Evolutionary conservation across 1,140 invertebrate genomes (phyloP).

Genomic region (Pissodes strobi): DNA sequence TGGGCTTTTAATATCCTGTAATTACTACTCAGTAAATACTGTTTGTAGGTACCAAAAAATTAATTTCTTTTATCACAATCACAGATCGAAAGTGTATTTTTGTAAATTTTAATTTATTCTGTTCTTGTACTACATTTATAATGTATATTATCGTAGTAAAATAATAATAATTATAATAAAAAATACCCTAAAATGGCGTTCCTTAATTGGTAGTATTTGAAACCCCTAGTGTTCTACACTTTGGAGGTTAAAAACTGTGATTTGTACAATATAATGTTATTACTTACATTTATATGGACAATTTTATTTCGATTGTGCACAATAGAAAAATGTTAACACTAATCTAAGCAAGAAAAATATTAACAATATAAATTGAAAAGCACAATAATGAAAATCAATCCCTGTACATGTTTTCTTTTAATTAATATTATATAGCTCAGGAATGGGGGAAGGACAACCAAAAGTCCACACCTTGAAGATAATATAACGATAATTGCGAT

Average conservation of each 20-base stretch:
- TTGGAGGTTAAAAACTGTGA: neutral
- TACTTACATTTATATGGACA: neutral
- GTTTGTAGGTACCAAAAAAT: conserved; percentile 41
- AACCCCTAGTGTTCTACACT: neutral
- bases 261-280: conserved; percentile 20
- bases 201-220: conserved; percentile 11
- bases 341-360: too few relatives aligned
- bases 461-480: too few relatives aligned
- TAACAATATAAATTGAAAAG: too few relatives aligned
- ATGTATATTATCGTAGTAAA: neutral
- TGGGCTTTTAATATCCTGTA: conserved; percentile 11
- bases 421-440: too few relatives aligned
- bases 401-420: too few relatives aligned
- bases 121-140: conserved; percentile 17
- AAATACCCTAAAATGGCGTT: conserved; percentile 31
- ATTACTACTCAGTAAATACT: conserved; percentile 33
- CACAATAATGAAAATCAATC: too few relatives aligned
- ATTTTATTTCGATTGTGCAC: too few relatives aligned
- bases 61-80: conserved; percentile 36
- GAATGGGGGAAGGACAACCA: too few relatives aligned
- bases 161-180: too few relatives aligned
- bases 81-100: conserved; percentile 33
- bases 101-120: neutral
- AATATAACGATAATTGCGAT: too few relatives aligned
- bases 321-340: too few relatives aligned